Base-by-base conservation (phyloP, 2,797 vertebrate genomes). In the Acanthurus lineatus region DNA sequence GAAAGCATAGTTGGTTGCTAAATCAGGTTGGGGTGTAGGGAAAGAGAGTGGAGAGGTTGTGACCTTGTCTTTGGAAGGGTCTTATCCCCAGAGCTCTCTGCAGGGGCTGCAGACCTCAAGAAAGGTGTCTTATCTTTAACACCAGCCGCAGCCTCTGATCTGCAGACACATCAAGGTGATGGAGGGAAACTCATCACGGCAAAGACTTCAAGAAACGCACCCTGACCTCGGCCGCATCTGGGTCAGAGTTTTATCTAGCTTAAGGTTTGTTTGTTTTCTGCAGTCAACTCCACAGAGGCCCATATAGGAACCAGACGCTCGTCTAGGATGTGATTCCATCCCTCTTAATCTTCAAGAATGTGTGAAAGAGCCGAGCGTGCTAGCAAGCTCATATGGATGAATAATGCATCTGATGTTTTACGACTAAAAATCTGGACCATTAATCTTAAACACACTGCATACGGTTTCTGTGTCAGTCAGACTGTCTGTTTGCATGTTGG, bases 1-100 rank as follows among this genome's bases (percentile, higher is more conserved):
- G 79, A n/a, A 12, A 65, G 73, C 64, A 32, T 52, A 83, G 77
- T 61, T 49, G 63, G 78, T 28, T 22, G 70, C 47, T 12, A 61
- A 2, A 15, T 35, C 1, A 3, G 67, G 5, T 16, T 20, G 17
- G 48, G 54, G 56, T 7, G 58, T 40, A 8, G 25, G 65, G 68
- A 69, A 25, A 17, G 68, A 45, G 35, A 45, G 74, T 63, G 69
- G 64, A 19, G 71, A 82, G 91, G 92, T 92, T 49, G 65, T 64
- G 85, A 93, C 92, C 90, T 92, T 85, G 88, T 87, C 83, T 90
- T 76, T 80, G 73, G 79, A 28, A 28, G 75, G 78, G 83, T 81
- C 69, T 77, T 44, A 81, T 76, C 90, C 80, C 81, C 83, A 70
- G 72, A 77, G 70, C 63, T 28, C 57, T 40, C 20, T 45, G 35